These are phyloP conservation scores for Tridacna gigas DNA, from an alignment of 2,888 invertebrate genomes.

Conservation along the genomic window DNA sequence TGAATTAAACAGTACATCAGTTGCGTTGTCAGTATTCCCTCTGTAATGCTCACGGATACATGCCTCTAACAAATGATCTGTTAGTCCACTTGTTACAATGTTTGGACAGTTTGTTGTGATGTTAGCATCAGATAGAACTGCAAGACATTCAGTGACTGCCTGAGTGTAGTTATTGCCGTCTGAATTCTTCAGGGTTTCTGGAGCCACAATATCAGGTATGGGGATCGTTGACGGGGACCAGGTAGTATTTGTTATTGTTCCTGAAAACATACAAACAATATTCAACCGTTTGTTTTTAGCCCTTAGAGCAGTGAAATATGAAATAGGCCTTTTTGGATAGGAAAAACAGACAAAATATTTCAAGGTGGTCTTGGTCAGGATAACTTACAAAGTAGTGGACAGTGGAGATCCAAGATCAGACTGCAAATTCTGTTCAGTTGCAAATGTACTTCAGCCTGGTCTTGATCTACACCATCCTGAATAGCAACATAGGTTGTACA, in stretches of 20 bases:
- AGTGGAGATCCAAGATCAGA: too few relatives aligned
- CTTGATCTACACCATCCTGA: too few relatives aligned
- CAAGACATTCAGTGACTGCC: slow-evolving; percentile 46
- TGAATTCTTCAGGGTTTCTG: slow-evolving; percentile 37
- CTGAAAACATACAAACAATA: slow-evolving; percentile 30
- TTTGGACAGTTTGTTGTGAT: slow-evolving; percentile 53
- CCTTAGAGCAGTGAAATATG: too few relatives aligned
- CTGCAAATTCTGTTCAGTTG: too few relatives aligned
- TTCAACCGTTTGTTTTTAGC: too few relatives aligned
- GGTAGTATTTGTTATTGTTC: slow-evolving; percentile 30
- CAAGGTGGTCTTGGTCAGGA: too few relatives aligned
- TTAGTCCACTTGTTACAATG: slow-evolving; percentile 51
- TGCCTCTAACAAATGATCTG: slow-evolving; percentile 69
- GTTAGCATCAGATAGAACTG: slow-evolving; percentile 48
- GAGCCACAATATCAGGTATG: slow-evolving; percentile 47
- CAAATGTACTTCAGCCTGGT: too few relatives aligned
- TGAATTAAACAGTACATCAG: slow-evolving; percentile 44
- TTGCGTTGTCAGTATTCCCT: slow-evolving; percentile 52
- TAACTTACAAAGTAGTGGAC: too few relatives aligned
- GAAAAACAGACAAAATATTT: too few relatives aligned
- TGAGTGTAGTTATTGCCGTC: slow-evolving; percentile 29
- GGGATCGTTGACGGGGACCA: slow-evolving; percentile 68
- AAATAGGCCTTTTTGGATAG: too few relatives aligned
- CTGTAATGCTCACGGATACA: slow-evolving; percentile 67
- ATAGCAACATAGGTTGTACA: too few relatives aligned